These are phyloP conservation scores for Hydrolagus colliei DNA, from an alignment of 2,797 vertebrate species.

Conservation along the genomic window DNA sequence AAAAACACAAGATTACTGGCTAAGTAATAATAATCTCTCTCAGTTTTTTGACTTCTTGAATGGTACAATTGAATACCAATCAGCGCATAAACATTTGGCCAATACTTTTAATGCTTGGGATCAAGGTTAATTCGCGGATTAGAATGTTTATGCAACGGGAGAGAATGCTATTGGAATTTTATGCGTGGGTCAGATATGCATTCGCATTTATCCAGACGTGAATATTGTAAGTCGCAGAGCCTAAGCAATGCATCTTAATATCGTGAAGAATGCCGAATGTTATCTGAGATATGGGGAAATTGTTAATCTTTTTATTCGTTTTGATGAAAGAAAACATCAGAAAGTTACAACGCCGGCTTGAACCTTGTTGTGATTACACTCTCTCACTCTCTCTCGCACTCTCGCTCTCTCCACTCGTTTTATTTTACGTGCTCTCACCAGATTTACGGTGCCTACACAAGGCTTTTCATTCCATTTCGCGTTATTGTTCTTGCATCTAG, in stretches of 20 bases:
- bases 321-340: neutral
- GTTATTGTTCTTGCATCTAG: constrained; percentile 51
- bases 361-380: neutral
- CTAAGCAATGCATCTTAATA: constrained; percentile 22
- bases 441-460: neutral
- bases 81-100: neutral
- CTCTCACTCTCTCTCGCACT: neutral
- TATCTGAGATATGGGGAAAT: constrained; percentile 24
- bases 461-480: constrained; percentile 46
- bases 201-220: neutral
- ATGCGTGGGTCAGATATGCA: neutral
- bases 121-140: constrained; percentile 11
- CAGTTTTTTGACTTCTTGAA: constrained; percentile 10
- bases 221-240: neutral
- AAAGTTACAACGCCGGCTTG: neutral
- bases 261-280: constrained; percentile 14
- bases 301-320: constrained; percentile 25
- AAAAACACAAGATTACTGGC: constrained; percentile 16
- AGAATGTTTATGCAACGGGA: neutral
- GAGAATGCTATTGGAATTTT: constrained; percentile 8
- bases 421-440: neutral
- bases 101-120: neutral
- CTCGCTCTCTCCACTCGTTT: neutral
- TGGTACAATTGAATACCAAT: neutral
- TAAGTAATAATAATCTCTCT: neutral